Percentiles rank a stretch among this genome's conserved stretches.
Evolutionary conservation across 1,140 invertebrate species (phyloP).

Genomic region (Pseudobourletiella spinata): DNA sequence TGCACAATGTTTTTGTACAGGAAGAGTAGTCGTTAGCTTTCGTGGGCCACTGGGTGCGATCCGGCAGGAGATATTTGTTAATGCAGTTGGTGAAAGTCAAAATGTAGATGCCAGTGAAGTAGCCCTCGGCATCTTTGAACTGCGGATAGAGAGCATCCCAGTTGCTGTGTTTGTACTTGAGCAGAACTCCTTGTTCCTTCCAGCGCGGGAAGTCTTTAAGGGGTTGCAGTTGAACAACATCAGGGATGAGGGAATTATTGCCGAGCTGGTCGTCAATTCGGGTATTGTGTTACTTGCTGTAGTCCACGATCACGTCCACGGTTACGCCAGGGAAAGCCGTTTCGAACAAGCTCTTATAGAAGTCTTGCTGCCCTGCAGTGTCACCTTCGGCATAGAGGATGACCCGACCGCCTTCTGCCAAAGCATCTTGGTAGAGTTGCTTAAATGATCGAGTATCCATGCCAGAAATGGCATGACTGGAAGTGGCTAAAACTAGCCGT

Average conservation of each 20-base stretch:
- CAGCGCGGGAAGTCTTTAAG: constrained; percentile 22
- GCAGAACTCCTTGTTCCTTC: constrained; percentile 16
- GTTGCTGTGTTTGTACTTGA: constrained; percentile 16
- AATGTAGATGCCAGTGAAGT: constrained; percentile 2
- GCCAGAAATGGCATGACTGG: too few relatives aligned
- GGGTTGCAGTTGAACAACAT: too few relatives aligned
- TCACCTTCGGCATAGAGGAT: too few relatives aligned
- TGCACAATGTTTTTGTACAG: constrained; percentile 22
- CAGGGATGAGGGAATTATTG: not conserved
- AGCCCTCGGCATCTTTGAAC: constrained; percentile 18
- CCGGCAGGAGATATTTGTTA: not conserved
- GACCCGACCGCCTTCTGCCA: too few relatives aligned
- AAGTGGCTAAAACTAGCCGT: too few relatives aligned
- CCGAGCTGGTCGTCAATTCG: too few relatives aligned
- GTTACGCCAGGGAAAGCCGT: constrained; percentile 7
- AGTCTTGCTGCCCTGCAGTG: constrained; percentile 3
- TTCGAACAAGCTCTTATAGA: not conserved
- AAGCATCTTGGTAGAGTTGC: constrained; percentile 13
- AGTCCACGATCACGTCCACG: constrained; percentile 10
- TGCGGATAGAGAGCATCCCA: constrained; percentile 7
- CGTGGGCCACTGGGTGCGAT: constrained; percentile 11
- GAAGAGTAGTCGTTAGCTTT: constrained; percentile 14
- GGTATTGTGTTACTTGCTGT: constrained; percentile 9
- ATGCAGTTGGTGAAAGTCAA: too few relatives aligned
- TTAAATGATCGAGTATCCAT: too few relatives aligned